Evolutionary conservation across 2,113 vertebrate species (phyloP).

Genomic region (Poeciliopsis turrubarensis): DNA sequence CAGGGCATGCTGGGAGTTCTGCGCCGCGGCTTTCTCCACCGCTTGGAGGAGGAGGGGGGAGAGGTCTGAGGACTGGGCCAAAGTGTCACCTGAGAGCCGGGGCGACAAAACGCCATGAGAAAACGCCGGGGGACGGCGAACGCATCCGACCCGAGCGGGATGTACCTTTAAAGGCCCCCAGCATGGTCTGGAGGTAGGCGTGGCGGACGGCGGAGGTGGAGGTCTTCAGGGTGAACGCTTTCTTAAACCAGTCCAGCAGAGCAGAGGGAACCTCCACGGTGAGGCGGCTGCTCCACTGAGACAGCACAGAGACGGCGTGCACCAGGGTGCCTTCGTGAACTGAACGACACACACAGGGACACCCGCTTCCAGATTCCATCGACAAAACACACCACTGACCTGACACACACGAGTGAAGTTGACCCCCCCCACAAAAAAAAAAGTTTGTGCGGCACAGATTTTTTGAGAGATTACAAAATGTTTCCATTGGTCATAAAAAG

Average conservation of each 20-base stretch:
- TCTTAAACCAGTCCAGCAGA: constrained; percentile 92
- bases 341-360: constrained; percentile 52
- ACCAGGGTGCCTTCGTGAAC: constrained; percentile 95
- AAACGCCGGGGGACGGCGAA: not conserved
- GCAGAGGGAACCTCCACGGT: constrained; percentile 87
- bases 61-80: constrained; percentile 86
- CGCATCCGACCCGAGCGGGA: not conserved
- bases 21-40: constrained; percentile 91
- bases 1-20: constrained; percentile 88
- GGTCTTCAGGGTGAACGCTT: constrained; percentile 93
- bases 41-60: constrained; percentile 88
- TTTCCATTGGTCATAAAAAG: too few relatives aligned
- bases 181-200: constrained; percentile 92
- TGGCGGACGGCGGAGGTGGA: constrained; percentile 92
- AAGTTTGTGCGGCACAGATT: too few relatives aligned
- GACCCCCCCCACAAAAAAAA: too few relatives aligned
- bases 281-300: constrained; percentile 91
- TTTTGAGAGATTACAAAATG: too few relatives aligned
- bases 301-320: constrained; percentile 89
- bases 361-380: not conserved
- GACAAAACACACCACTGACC: not conserved
- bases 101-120: not conserved
- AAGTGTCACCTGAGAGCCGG: constrained; percentile 84
- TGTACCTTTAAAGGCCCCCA: constrained; percentile 93
- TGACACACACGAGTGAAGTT: too few relatives aligned